Evolutionary conservation across 2,888 invertebrate genomes (phyloP).

Genomic region (Chaetogeoica ovagalla): DNA sequence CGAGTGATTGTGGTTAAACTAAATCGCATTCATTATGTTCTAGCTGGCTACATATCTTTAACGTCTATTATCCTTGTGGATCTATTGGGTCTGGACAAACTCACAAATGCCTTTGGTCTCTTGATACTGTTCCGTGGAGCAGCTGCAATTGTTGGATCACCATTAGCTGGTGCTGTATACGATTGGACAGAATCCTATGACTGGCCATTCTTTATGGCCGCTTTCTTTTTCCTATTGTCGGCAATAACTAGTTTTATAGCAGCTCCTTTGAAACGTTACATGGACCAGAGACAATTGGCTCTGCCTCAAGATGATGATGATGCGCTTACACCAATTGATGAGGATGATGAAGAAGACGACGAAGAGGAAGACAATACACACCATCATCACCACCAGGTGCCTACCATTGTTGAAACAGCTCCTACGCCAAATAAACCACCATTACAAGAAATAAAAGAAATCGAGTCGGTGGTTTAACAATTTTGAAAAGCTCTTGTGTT

Average conservation of each 20-base stretch:
- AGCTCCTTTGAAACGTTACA: slow-evolving; percentile 69
- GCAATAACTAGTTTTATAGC: slow-evolving; percentile 83
- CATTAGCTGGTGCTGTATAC: slow-evolving; percentile 83
- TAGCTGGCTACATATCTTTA: slow-evolving; percentile 95
- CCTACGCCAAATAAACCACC: slow-evolving; percentile 66
- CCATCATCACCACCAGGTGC: slow-evolving; percentile 63
- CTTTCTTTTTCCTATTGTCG: slow-evolving; percentile 81
- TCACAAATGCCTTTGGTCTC: slow-evolving; percentile 96
- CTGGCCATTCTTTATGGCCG: slow-evolving; percentile 90
- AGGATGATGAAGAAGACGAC: slow-evolving; percentile 68
- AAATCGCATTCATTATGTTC: slow-evolving; percentile 25
- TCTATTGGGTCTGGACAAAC: slow-evolving; percentile 88
- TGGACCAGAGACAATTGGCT: slow-evolving; percentile 53
- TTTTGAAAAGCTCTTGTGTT: slow-evolving; percentile 54
- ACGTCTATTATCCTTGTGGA: slow-evolving; percentile 98
- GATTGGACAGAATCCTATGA: slow-evolving; percentile 78
- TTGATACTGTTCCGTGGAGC: slow-evolving; percentile 93
- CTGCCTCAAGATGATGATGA: slow-evolving; percentile 69
- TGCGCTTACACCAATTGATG: slow-evolving; percentile 79
- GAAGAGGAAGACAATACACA: slow-evolving; percentile 72
- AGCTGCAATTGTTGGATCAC: slow-evolving; percentile 85
- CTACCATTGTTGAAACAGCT: slow-evolving; percentile 77
- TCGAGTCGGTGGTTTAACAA: slow-evolving; percentile 72
- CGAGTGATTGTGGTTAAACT: background rate
- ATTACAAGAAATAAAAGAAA: slow-evolving; percentile 68